Base-by-base conservation (phyloP, 2,888 invertebrate genomes). In the Cryptocephalus primarius region DNA sequence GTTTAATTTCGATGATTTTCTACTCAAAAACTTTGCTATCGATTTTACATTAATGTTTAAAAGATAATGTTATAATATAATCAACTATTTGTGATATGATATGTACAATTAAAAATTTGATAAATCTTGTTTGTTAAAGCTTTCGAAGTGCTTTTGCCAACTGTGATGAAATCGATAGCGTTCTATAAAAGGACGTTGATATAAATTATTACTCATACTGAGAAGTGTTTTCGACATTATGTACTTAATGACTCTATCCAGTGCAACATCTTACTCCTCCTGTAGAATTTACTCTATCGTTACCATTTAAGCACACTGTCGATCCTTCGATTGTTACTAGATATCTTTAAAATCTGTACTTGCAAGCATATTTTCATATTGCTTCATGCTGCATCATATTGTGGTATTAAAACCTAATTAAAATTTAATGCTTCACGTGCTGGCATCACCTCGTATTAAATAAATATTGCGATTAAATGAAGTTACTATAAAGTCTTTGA, bases 381-480 rank as follows among this genome's bases (percentile, higher is more conserved):
- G 52, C 52, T 52, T 52, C 42, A 45, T 45, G 52, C 52, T 53
- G 48, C 48, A 53, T 49, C 46, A 50, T 56, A 58, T 54, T 54
- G 46, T 51, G 47, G 48, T 58, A 55, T 51, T 53, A 51, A 45
- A 48, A 50, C 44, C 45, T 46, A 2, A 11, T 36, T 36, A 36
- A 36, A 36, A 36, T 11, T 4, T 11, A 36, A n/a, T 36, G 36
- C 36, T 36, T 36, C n/a, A n/a, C n/a, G 12, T 58, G 55, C 57
- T 55, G 55, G 57, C 56, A 59, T 59, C 56, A 52, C 50, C 53
- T 59, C 49, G 50, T 57, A 53, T 48, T 54, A 47, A 48, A 44
- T 32, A 43, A 44, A 39, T 45, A 47, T 39, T 48, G 44, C 47
- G 33, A 48, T 43, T 44, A 51, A 53, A 48, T 44, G 46, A 50